Evolutionary conservation across 2,113 vertebrate genomes (phyloP).

Genomic region (Antennarius striatus): DNA sequence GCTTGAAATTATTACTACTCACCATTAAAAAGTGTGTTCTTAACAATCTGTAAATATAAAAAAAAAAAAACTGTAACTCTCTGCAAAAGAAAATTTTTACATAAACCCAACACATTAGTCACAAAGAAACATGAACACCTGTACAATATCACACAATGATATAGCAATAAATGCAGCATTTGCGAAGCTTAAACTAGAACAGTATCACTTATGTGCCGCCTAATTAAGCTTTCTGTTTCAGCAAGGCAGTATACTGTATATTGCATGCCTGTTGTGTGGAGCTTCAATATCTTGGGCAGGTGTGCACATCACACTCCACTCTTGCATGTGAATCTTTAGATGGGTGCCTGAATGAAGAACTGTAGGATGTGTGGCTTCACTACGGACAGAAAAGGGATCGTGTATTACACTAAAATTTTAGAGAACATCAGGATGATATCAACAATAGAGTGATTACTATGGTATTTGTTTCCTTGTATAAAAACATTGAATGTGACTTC

Average conservation of each 20-base stretch:
- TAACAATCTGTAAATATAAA: too few species aligned
- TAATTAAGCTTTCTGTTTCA: conserved; percentile 12
- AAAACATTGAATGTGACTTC: conserved; percentile 19
- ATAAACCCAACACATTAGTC: too few species aligned
- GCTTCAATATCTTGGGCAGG: conserved; percentile 24
- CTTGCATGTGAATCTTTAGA: conserved; percentile 2
- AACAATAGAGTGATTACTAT: conserved; percentile 14
- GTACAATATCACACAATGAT: conserved; percentile 5
- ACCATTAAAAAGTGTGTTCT: too few species aligned
- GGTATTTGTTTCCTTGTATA: conserved; percentile 15
- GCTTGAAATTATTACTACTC: too few species aligned
- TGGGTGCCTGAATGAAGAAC: background rate
- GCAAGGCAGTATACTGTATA: conserved; percentile 19
- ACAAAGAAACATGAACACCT: background rate
- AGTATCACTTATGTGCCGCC: conserved; percentile 19
- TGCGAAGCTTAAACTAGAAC: conserved; percentile 9
- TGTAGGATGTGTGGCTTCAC: background rate
- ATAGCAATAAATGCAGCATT: conserved; percentile 19
- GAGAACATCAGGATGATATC: conserved; percentile 4
- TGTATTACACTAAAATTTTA: conserved; percentile 6
- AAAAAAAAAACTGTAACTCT: too few species aligned
- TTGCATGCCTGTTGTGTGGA: conserved; percentile 6
- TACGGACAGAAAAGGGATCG: conserved; percentile 3
- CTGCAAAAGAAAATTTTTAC: too few species aligned
- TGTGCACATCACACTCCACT: conserved; percentile 18